Evolutionary conservation across 2,113 vertebrate genomes (phyloP).

Genomic region (Hippoglossus stenolepis): DNA sequence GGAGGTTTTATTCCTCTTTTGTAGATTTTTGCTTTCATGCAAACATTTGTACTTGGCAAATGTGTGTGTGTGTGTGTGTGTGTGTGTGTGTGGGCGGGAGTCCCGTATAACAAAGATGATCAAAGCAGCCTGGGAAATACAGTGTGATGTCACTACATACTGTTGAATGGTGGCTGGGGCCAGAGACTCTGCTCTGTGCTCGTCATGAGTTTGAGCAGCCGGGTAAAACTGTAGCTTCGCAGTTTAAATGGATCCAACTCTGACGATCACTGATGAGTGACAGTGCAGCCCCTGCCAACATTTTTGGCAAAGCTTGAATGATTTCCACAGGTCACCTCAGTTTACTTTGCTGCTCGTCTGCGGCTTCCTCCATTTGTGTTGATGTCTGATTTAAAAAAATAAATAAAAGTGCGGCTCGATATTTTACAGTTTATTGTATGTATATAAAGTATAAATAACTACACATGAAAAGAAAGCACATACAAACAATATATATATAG

Average conservation of each 20-base stretch:
- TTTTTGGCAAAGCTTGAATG: neutral
- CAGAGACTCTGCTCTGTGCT: neutral
- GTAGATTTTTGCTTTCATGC: constrained; percentile 33
- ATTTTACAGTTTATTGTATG: too few species aligned
- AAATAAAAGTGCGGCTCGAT: too few species aligned
- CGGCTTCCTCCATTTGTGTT: neutral
- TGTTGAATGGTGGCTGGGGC: neutral
- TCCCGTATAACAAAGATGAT: constrained; percentile 25
- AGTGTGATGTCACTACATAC: neutral
- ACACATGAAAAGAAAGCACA: too few species aligned
- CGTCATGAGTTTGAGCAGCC: neutral
- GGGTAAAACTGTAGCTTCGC: constrained; percentile 3
- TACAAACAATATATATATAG: neutral
- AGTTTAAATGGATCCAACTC: neutral
- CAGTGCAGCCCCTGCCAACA: neutral
- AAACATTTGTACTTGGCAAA: constrained; percentile 47
- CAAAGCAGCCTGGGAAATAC: constrained; percentile 27
- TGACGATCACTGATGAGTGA: neutral
- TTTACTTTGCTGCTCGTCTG: neutral
- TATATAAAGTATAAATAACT: too few species aligned
- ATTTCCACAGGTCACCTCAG: neutral
- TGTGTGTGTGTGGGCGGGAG: constrained; percentile 37
- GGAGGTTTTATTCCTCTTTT: constrained; percentile 39
- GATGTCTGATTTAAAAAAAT: neutral
- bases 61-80: constrained; percentile 7